Evolutionary conservation across 2,888 invertebrate species (phyloP), one percentile per base, ranked within the genome.

Genomic region (Tipula helvola): DNA sequence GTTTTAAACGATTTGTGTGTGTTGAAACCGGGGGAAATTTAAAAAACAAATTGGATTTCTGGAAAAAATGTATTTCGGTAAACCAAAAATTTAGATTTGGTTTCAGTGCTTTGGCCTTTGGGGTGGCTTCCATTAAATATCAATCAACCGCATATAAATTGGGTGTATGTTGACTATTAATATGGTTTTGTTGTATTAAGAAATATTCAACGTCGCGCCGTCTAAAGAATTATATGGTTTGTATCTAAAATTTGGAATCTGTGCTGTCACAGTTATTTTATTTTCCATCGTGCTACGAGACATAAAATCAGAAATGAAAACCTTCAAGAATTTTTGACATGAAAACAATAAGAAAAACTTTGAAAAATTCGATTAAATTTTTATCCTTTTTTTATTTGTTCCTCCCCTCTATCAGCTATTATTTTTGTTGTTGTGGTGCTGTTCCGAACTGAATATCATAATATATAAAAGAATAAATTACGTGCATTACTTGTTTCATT

Each of bases 341-440:
- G 71, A 71, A 71, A 71, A 71, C 71, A 71, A 71, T 28, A 28
- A 71, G 28, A 71, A 71, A 71, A 71, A 71, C 71, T 71, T 71
- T 71, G 71, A 71, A 71, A 71, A 71, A 71, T 71, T 71, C 71
- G 71, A 71, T 71, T 71, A 71, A 71, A 71, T 71, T 71, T 71
- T 71, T 71, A 71, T 71, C 71, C 71, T 71, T 71, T 71, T 44
- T 71, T 2, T 71, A 71, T 71, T 71, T 71, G 71, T 71, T 10
- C 28, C 39, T 2, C 71, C 71, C 71, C 71, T 28, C 71, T 71
- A 71, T 71, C 71, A 71, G 71, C 71, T 13, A 28, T 71, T 52
- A 3, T 39, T 5, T 57, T 28, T 71, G 18, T 8, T 71, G 71
- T 71, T 71, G 71, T 71, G 28, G n/a, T 71, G 71, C 10, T 71